These are phyloP conservation scores for Choristoneura rosaceana DNA, from an alignment of 2,888 invertebrate genomes.

Conservation along the genomic window DNA sequence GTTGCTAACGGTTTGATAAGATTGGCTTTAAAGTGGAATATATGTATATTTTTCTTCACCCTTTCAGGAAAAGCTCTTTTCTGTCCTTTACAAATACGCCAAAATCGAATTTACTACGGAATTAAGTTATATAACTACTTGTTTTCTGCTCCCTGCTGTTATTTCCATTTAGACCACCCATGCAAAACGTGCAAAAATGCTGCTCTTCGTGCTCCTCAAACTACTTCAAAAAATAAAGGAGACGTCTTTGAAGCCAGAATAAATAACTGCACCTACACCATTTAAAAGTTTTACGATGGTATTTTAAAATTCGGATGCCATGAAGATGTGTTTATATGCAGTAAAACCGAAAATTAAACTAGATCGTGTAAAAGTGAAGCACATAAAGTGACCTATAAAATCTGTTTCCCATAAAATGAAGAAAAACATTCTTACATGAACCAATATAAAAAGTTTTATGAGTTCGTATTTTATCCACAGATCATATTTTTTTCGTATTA, in stretches of 20 bases:
- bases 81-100: too few species aligned
- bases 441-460: neutral
- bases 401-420: conserved; percentile 15
- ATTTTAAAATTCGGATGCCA: neutral
- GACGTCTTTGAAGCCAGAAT: neutral
- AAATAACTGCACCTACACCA: neutral
- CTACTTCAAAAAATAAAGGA: neutral
- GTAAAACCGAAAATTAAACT: conserved; percentile 1
- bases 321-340: conserved; percentile 1
- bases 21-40: too few species aligned
- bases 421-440: neutral
- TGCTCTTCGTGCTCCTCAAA: neutral
- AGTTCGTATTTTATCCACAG: neutral
- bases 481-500: neutral
- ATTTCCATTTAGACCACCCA: too few species aligned
- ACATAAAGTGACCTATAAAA: conserved; percentile 8
- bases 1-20: neutral
- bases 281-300: too few species aligned
- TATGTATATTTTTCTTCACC: too few species aligned
- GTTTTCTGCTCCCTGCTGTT: too few species aligned
- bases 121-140: too few species aligned
- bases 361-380: conserved; percentile 6
- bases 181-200: too few species aligned
- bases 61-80: too few species aligned
- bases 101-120: too few species aligned